Base-by-base conservation (phyloP, 2,113 vertebrate genomes). In the Aix galericulata region DNA sequence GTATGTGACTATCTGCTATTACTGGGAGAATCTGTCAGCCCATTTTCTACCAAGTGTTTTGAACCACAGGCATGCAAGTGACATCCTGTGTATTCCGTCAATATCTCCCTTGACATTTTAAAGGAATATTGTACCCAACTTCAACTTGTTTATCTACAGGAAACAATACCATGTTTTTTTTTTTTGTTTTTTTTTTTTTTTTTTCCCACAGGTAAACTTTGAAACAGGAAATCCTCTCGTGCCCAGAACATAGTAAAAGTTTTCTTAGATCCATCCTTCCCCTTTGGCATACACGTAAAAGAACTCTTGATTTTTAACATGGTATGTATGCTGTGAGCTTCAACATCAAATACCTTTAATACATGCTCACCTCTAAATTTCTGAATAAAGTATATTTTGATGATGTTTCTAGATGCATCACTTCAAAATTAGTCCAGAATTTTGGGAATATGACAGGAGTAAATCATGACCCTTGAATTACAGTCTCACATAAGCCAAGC, bases 101-200 rank as follows among this genome's bases (percentile, higher is more conserved):
- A 87, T 67, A 95, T 89, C 76, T 91, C 69, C 79, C 62, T 83
- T 91, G 89, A 75, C 59, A 81, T 92, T 79, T 89, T 32, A 93
- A 88, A 90, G 83, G 27, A 75, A 59, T 88, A 83, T 55, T 89
- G 72, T 79, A 84, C 50, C 62, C 68, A 94, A 88, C 55, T 92
- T 92, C 91, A 96, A 62, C 62, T 97, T 96, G 48, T 89, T 97
- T 93, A 94, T 92, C 60, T 83, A 74, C 46, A 91, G 9, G 89
- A 72, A 94, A 86, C 86, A 44, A 85, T 77, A 89, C 42, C 25
- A 29, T 89, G 62, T 63, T 71, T 89, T 80, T 95, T 94, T 95
- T 94, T 91, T 92, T n/a, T n/a, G n/a, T n/a, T n/a, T n/a, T n/a
- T n/a, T n/a, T n/a, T n/a, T n/a, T n/a, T n/a, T 80, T 95, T 94